phyloP scores from a whole-genome alignment of 2,113 vertebrate species.

The Semnopithecus entellus region DNA sequence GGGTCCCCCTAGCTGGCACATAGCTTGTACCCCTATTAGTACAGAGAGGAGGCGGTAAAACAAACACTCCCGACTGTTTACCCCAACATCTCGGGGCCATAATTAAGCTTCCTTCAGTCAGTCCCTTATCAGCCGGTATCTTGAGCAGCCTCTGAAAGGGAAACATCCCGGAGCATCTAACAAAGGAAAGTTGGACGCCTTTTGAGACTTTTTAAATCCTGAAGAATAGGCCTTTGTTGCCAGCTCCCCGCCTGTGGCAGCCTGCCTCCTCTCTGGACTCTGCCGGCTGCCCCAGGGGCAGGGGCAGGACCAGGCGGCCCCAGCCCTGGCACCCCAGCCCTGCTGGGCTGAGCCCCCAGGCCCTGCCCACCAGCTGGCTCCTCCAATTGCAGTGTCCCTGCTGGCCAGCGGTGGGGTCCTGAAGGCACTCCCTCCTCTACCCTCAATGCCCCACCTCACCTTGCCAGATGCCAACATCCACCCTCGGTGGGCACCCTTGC shows the following conservation, averaged over 20 bases:
- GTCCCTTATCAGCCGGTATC: constrained; percentile 84
- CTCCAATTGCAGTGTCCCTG: neutral
- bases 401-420: neutral
- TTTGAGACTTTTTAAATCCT: constrained; percentile 79
- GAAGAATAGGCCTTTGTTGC: constrained; percentile 89
- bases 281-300: neutral
- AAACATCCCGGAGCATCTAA: constrained; percentile 85
- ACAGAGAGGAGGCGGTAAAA: constrained; percentile 66
- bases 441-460: neutral
- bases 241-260: constrained; percentile 83
- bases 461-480: neutral
- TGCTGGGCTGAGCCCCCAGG: neutral
- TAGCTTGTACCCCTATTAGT: constrained; percentile 59
- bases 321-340: neutral
- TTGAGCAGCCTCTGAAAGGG: constrained; percentile 82
- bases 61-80: constrained; percentile 81
- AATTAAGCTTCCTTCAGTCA: constrained; percentile 80
- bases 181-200: constrained; percentile 85
- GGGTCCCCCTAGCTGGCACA: neutral
- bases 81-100: constrained; percentile 78
- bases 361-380: neutral
- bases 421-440: neutral
- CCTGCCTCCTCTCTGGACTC: constrained; percentile 80
- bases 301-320: constrained; percentile 51
- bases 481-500: neutral